These are phyloP conservation scores for Phasia obesa DNA, from an alignment of 2,888 invertebrate species.

Conservation along the genomic window DNA sequence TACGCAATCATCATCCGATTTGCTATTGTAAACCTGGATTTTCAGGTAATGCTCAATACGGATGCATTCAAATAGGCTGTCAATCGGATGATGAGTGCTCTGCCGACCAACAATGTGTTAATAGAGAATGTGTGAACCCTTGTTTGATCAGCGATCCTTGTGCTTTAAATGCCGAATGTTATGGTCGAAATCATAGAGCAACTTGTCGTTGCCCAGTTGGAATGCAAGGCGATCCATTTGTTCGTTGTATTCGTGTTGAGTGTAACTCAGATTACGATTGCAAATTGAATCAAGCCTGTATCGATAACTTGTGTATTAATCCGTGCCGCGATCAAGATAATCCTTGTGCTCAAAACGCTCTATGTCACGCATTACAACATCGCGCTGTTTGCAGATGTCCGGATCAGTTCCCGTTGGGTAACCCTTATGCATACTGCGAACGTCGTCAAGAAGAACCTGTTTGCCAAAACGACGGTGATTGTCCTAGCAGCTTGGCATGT, in stretches of 20 bases:
- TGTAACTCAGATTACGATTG: conserved; percentile 92
- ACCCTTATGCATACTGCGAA: conserved; percentile 90
- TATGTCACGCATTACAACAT: conserved; percentile 91
- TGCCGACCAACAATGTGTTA: conserved; percentile 91
- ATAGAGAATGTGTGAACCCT: conserved; percentile 91
- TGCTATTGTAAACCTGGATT: conserved; percentile 92
- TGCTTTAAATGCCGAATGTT: conserved; percentile 92
- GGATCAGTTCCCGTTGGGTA: conserved; percentile 89
- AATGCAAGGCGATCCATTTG: conserved; percentile 90
- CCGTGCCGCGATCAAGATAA: conserved; percentile 87
- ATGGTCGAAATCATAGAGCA: conserved; percentile 90
- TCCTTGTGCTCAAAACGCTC: conserved; percentile 92
- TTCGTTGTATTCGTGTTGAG: conserved; percentile 89
- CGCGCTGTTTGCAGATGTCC: conserved; percentile 92
- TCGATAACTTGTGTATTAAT: conserved; percentile 88
- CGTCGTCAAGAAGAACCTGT: conserved; percentile 85
- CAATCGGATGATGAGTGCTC: conserved; percentile 91
- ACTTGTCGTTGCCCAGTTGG: conserved; percentile 91
- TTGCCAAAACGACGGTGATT: conserved; percentile 90
- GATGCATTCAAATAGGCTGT: conserved; percentile 92
- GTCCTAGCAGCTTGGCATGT: conserved; percentile 91
- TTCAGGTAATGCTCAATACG: conserved; percentile 92
- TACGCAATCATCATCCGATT: conserved; percentile 92
- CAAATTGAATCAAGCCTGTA: conserved; percentile 88
- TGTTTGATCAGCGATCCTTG: conserved; percentile 91